Conservation (phyloP, 2,888 invertebrate species). For the Aproaerema taeniolella region DNA sequence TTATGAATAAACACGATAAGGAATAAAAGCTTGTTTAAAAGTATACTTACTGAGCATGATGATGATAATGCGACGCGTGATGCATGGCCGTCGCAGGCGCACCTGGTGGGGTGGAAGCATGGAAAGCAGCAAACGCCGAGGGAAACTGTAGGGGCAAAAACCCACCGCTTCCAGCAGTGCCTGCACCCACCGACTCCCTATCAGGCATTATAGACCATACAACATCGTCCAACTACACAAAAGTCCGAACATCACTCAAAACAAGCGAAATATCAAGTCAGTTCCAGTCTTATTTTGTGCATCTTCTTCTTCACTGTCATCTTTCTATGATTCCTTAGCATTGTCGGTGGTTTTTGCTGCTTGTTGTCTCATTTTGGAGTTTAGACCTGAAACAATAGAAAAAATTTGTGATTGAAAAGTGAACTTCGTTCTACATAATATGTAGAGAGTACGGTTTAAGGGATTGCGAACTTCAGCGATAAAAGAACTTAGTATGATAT, state of each 20-base stretch:
- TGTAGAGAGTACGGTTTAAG: too few relatives aligned
- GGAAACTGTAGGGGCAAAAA: constrained; percentile 78
- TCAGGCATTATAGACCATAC: constrained; percentile 70
- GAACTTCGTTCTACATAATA: too few relatives aligned
- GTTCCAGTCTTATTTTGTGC: constrained; percentile 50
- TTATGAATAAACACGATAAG: too few relatives aligned
- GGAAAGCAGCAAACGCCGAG: constrained; percentile 78
- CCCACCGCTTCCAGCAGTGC: constrained; percentile 74
- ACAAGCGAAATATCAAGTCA: too few relatives aligned
- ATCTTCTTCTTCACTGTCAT: constrained; percentile 43
- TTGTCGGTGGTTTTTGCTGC: constrained; percentile 14
- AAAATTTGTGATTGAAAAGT: too few relatives aligned
- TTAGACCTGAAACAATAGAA: constrained; percentile 62
- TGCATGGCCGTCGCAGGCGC: constrained; percentile 77
- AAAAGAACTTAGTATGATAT: too few relatives aligned
- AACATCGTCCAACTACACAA: constrained; percentile 30
- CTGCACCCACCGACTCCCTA: constrained; percentile 74
- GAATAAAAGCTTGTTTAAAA: too few relatives aligned
- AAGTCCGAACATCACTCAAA: neutral
- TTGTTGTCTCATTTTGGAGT: constrained; percentile 34
- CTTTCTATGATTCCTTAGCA: constrained; percentile 32
- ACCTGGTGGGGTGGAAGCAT: constrained; percentile 79
- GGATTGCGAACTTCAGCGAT: too few relatives aligned
- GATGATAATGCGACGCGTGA: constrained; percentile 74
- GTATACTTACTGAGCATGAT: constrained; percentile 70